Evolutionary conservation across 2,888 invertebrate species (phyloP).

Genomic region (Stenodera caucasica): DNA sequence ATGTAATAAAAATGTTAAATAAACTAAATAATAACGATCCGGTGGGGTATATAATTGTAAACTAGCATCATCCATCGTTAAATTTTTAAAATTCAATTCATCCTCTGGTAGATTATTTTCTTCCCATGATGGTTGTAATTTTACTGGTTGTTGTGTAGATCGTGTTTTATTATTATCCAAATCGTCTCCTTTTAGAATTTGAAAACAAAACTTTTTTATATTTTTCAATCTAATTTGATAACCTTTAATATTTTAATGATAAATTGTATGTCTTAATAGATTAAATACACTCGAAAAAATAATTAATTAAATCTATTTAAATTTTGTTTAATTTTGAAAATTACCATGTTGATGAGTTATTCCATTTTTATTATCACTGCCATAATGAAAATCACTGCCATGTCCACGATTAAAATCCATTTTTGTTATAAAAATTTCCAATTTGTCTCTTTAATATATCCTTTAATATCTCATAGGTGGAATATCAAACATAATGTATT

Average conservation of each 20-base stretch:
- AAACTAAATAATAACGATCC: constrained; percentile 81
- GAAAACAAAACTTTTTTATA: constrained; percentile 5
- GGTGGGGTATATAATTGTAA: constrained; percentile 75
- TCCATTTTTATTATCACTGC: constrained; percentile 6
- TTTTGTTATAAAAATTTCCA: background rate
- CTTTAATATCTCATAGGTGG: background rate
- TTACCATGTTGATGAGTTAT: constrained; percentile 1
- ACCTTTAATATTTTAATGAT: background rate
- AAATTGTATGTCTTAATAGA: too few species aligned
- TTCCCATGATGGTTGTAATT: constrained; percentile 86
- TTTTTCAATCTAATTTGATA: background rate
- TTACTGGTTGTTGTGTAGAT: constrained; percentile 69
- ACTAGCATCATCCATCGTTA: constrained; percentile 69
- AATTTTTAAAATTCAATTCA: constrained; percentile 72
- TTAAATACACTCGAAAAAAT: background rate
- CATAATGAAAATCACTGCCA: background rate
- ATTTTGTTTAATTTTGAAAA: background rate
- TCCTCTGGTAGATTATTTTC: constrained; percentile 81
- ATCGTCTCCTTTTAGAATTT: background rate
- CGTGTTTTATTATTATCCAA: background rate
- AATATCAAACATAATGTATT: background rate
- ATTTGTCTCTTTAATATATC: background rate
- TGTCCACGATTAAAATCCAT: background rate
- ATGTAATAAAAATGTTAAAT: constrained; percentile 86
- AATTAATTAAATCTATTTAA: background rate